These are phyloP conservation scores for Pogonophryne albipinna DNA, from an alignment of 2,797 vertebrate species.

Conservation along the genomic window DNA sequence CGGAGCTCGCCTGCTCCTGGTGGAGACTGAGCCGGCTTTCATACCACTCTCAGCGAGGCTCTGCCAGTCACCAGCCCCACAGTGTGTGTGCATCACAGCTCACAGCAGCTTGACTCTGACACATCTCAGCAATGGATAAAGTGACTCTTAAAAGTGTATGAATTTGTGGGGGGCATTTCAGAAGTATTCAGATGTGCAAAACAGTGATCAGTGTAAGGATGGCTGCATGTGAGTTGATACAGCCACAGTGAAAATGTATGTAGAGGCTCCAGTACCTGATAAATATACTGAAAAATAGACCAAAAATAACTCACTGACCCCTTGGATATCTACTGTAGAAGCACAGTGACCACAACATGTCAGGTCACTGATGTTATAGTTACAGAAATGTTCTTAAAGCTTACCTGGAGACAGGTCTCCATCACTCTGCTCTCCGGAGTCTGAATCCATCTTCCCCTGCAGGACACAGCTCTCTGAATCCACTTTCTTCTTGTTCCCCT, in stretches of 20 bases:
- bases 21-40: conserved; percentile 65
- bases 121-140: conserved; percentile 4
- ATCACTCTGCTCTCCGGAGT: conserved; percentile 97
- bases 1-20: conserved; percentile 72
- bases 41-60: conserved; percentile 18
- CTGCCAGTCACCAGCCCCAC: conserved; percentile 49
- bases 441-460: conserved; percentile 92
- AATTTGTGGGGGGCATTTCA: not conserved
- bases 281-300: conserved; percentile 1
- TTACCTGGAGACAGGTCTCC: conserved; percentile 94
- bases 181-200: not conserved
- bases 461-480: conserved; percentile 62
- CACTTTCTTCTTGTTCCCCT: conserved; percentile 43
- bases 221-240: not conserved
- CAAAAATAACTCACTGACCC: conserved; percentile 5
- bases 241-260: not conserved
- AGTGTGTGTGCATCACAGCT: conserved; percentile 7
- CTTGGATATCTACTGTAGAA: not conserved
- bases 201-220: not conserved
- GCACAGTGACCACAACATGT: not conserved
- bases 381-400: conserved; percentile 12
- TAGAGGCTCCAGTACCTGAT: not conserved
- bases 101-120: conserved; percentile 3
- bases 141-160: not conserved
- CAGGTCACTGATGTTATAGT: conserved; percentile 15